These are phyloP conservation scores for Melopsittacus undulatus DNA, from an alignment of 2,797 vertebrate genomes.

Conservation along the genomic window DNA sequence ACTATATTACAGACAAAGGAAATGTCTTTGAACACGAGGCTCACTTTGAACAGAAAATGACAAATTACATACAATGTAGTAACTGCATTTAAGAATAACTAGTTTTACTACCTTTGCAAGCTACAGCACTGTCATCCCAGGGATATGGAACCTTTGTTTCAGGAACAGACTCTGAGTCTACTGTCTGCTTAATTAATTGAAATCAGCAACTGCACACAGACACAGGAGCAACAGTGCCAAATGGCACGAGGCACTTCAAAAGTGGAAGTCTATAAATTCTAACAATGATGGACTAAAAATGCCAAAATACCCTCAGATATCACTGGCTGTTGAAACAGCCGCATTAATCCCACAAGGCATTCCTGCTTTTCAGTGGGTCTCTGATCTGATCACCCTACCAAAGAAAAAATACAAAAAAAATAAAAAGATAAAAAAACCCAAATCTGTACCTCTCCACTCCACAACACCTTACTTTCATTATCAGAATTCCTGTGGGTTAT, in stretches of 20 bases:
- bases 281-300: background rate
- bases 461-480: background rate
- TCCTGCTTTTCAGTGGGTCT: background rate
- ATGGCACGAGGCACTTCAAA: background rate
- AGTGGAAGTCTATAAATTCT: background rate
- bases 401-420: background rate
- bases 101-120: background rate
- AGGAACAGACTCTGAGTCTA: background rate
- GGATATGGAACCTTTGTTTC: background rate
- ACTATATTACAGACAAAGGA: background rate
- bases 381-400: background rate
- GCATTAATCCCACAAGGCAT: background rate
- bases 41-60: background rate
- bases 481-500: background rate
- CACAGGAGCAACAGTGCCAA: background rate
- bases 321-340: background rate
- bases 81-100: background rate
- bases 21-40: background rate
- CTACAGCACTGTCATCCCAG: background rate
- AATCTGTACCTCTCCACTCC: background rate
- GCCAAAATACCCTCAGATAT: background rate
- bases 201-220: conserved; percentile 5
- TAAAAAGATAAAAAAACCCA: background rate
- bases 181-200: conserved; percentile 12
- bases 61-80: background rate